A percentile compares a stretch with the other conserved stretches of the same genome.
Conservation (phyloP, 2,797 vertebrate species). For the Anguilla marmorata region DNA sequence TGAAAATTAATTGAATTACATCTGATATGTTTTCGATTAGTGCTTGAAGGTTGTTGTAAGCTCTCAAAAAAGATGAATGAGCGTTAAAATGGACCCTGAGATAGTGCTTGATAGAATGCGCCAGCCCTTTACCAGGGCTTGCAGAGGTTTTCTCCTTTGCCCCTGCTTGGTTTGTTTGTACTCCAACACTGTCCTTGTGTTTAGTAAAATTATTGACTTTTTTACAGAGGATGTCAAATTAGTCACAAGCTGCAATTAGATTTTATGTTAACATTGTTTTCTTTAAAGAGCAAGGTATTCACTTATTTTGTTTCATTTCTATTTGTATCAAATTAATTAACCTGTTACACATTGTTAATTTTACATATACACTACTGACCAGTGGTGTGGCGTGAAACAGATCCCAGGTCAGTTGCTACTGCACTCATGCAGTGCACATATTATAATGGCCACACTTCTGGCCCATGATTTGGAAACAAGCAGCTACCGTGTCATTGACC, state of each 20-base stretch:
- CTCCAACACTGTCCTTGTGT: constrained; percentile 19
- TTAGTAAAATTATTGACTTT: constrained; percentile 11
- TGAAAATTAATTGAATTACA: constrained; percentile 22
- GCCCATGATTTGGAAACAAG: background rate
- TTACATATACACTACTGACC: background rate
- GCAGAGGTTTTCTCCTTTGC: background rate
- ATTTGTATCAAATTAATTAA: background rate
- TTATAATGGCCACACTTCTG: background rate
- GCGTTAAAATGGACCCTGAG: background rate
- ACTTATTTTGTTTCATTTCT: background rate
- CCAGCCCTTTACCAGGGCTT: background rate
- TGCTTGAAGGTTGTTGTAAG: constrained; percentile 31
- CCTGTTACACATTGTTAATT: background rate
- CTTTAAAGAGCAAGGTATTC: background rate
- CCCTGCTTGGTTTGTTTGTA: background rate
- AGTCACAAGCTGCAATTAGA: background rate
- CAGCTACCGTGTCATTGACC: background rate
- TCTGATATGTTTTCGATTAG: constrained; percentile 27
- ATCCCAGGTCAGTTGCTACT: background rate
- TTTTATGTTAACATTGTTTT: background rate
- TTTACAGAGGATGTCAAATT: constrained; percentile 6
- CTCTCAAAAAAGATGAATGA: constrained; percentile 12
- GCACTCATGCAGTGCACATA: background rate
- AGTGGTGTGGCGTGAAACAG: background rate
- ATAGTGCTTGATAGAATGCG: background rate